These are phyloP conservation scores for Pluvialis apricaria DNA, from an alignment of 2,113 vertebrate species.

Conservation along the genomic window DNA sequence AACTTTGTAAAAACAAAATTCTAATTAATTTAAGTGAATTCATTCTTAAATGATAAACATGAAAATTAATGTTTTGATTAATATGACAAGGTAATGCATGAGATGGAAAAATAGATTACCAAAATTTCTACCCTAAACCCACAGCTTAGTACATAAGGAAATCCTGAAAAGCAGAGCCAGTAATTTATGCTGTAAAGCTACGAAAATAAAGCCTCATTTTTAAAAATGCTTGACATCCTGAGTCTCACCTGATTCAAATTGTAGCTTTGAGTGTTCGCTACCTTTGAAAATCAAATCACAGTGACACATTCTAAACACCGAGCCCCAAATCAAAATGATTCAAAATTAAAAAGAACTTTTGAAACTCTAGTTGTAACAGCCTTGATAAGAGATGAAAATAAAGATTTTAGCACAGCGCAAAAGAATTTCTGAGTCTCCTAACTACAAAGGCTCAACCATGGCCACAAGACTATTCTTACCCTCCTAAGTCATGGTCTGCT, in stretches of 20 bases:
- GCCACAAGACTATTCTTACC: neutral
- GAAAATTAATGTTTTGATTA: neutral
- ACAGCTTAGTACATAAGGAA: neutral
- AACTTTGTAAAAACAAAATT: neutral
- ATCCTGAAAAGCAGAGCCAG: neutral
- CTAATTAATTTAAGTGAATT: neutral
- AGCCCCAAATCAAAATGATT: neutral
- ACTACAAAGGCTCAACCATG: neutral
- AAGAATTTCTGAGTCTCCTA: neutral
- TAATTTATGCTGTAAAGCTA: neutral
- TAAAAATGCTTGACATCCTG: neutral
- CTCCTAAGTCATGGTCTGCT: neutral
- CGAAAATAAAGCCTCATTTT: neutral
- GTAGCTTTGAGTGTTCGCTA: neutral
- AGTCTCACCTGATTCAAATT: neutral
- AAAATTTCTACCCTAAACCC: neutral
- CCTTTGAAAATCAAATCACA: slow-evolving; percentile 5
- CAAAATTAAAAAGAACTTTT: neutral
- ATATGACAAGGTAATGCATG: neutral
- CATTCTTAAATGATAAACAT: neutral
- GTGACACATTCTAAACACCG: neutral
- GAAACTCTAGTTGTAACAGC: neutral
- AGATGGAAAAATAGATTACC: neutral
- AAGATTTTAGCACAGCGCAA: neutral
- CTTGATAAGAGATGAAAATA: neutral